These are phyloP conservation scores for Chymomyza caudatula DNA, from an alignment of 2,888 invertebrate genomes.

Conservation along the genomic window DNA sequence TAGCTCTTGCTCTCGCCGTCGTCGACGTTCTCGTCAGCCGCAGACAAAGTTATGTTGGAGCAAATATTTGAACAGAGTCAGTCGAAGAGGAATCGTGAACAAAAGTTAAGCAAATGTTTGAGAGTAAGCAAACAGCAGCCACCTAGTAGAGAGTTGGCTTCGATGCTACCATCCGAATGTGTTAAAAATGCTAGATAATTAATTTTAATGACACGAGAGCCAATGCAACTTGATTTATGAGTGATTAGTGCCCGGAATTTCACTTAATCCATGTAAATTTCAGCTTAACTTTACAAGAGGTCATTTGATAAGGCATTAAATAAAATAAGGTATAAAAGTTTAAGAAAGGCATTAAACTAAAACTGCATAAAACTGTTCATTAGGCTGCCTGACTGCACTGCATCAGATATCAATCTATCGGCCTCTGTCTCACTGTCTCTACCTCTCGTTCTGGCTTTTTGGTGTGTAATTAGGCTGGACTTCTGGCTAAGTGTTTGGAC, in stretches of 20 bases:
- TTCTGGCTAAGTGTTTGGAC: neutral
- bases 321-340: constrained; percentile 45
- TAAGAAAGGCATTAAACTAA: too few species aligned
- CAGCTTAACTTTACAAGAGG: constrained; percentile 18
- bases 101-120: constrained; percentile 62
- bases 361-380: constrained; percentile 65
- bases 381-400: constrained; percentile 38
- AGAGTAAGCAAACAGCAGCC: constrained; percentile 6
- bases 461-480: neutral
- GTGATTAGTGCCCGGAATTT: constrained; percentile 24
- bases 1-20: neutral
- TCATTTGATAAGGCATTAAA: too few species aligned
- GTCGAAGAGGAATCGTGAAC: constrained; percentile 36
- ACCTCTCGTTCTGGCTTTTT: constrained; percentile 9
- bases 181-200: constrained; percentile 64
- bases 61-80: constrained; percentile 59
- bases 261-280: constrained; percentile 37
- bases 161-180: constrained; percentile 25
- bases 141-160: constrained; percentile 6
- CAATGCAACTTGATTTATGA: constrained; percentile 67
- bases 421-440: constrained; percentile 14
- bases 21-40: constrained; percentile 36
- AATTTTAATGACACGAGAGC: constrained; percentile 65
- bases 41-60: constrained; percentile 67
- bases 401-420: neutral